Evolutionary conservation across 2,888 invertebrate genomes (phyloP).

Genomic region (Microctonus brassicae): DNA sequence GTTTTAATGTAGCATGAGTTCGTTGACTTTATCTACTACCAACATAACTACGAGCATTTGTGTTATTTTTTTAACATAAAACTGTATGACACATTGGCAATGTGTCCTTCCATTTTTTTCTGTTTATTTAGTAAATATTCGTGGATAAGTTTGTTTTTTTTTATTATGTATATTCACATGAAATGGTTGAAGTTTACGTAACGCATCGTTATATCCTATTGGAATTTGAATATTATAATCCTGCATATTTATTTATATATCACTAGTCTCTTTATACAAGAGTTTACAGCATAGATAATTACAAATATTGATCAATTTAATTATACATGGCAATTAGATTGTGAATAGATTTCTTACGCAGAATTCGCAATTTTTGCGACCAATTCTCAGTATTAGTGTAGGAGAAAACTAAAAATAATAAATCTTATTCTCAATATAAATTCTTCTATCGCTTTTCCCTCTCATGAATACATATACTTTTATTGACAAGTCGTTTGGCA

Average conservation of each 20-base stretch:
- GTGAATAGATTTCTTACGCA: constrained; percentile 33
- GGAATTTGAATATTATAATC: constrained; percentile 27
- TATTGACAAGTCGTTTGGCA: too few species aligned
- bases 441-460: neutral
- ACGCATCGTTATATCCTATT: constrained; percentile 36
- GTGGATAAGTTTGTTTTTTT: too few species aligned
- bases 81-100: neutral
- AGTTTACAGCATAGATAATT: too few species aligned
- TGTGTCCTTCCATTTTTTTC: neutral
- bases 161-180: neutral
- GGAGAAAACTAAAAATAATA: neutral
- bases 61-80: neutral
- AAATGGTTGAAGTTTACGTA: constrained; percentile 5
- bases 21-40: constrained; percentile 41
- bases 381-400: neutral
- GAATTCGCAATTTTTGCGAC: neutral
- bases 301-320: too few species aligned
- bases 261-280: too few species aligned
- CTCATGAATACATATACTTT: too few species aligned
- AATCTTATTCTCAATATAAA: neutral
- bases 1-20: constrained; percentile 33
- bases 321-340: neutral
- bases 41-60: neutral
- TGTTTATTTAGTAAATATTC: too few species aligned
- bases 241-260: constrained; percentile 13